Conservation (phyloP, 2,113 vertebrate species). For the Columba janthina region DNA sequence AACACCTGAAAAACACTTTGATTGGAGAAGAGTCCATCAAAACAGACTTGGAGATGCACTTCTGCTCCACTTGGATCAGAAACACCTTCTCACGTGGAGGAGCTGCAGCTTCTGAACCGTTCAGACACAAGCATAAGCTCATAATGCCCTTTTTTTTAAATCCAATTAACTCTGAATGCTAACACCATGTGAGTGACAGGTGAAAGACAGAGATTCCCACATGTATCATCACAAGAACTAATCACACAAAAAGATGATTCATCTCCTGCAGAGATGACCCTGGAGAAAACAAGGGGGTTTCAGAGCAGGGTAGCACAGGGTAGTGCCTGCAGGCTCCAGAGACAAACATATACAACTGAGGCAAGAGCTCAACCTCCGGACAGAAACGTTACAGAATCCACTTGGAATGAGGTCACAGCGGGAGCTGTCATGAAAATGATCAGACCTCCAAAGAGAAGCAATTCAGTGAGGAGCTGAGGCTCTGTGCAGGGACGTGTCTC, state of each 20-base stretch:
- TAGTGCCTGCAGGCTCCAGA: background rate
- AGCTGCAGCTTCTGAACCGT: background rate
- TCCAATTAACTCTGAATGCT: background rate
- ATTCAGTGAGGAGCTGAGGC: accelerated
- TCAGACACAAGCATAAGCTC: background rate
- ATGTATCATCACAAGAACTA: background rate
- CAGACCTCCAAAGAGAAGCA: accelerated
- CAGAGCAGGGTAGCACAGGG: background rate
- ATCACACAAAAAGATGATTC: background rate
- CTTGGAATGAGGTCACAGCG: accelerated
- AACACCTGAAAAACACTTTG: background rate
- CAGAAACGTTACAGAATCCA: background rate
- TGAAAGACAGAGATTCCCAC: background rate
- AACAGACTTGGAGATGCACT: background rate
- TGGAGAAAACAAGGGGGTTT: background rate
- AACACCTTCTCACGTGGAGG: background rate
- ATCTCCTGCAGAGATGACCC: background rate
- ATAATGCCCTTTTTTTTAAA: background rate
- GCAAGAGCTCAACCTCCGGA: background rate
- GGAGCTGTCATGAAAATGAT: background rate
- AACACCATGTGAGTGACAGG: background rate
- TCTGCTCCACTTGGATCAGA: background rate
- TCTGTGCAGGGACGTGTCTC: accelerated
- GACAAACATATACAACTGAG: accelerated
- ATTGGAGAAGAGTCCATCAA: background rate